Evolutionary conservation across 2,888 invertebrate genomes (phyloP).

Genomic region (Pristionchus maxplancki): DNA sequence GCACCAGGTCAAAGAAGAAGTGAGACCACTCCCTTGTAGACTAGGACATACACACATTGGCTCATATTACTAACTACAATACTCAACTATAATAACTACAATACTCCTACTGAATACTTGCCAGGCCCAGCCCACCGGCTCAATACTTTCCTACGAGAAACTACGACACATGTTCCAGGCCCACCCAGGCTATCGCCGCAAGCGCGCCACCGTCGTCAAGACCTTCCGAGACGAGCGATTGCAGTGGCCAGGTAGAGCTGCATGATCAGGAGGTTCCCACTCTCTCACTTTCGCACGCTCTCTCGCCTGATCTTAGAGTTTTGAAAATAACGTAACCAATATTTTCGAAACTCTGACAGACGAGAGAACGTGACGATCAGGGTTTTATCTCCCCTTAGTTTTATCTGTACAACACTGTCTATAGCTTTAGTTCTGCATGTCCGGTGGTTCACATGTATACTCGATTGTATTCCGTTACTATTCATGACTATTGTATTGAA

Average conservation of each 20-base stretch:
- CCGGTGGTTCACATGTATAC: neutral
- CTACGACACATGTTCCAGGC: neutral
- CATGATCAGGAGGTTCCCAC: neutral
- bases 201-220: conserved; percentile 56
- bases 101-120: too few relatives aligned
- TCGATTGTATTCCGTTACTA: neutral
- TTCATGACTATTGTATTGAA: conserved; percentile 38
- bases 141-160: too few relatives aligned
- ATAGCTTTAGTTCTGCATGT: conserved; percentile 42
- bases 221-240: conserved; percentile 67
- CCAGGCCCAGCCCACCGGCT: too few relatives aligned
- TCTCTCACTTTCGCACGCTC: neutral
- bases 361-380: neutral
- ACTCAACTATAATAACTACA: too few relatives aligned
- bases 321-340: too few relatives aligned
- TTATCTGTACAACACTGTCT: neutral
- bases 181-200: neutral
- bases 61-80: too few relatives aligned
- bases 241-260: conserved; percentile 71
- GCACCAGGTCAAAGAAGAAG: conserved; percentile 21
- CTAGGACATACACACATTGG: too few relatives aligned
- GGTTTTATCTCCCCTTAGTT: too few relatives aligned
- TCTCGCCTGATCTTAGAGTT: too few relatives aligned
- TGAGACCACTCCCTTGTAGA: too few relatives aligned
- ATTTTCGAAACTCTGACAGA: neutral